Base-by-base conservation (phyloP, 2,888 invertebrate genomes). In the Phymatocera aterrima region DNA sequence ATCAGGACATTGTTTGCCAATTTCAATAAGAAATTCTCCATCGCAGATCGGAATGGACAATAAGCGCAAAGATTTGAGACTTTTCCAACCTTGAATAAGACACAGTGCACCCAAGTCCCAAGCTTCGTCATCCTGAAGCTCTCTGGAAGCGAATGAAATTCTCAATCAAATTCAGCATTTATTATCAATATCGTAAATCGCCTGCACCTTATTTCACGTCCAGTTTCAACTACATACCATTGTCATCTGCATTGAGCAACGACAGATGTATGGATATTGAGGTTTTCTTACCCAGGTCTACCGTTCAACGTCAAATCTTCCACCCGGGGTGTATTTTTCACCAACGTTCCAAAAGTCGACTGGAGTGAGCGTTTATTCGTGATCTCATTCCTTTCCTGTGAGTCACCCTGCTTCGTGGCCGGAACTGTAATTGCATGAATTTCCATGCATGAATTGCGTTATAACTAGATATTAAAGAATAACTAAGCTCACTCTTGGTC, bases 11-110 rank as follows among this genome's bases (percentile, higher is more conserved):
- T 61, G 61, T 61, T 61, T 61, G 1, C 61, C 61, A 18, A 61
- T 61, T 61, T 61, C 61, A 37, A 61, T 61, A 2, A 61, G 61
- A 10, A 61, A 61, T 61, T 61, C 61, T 37, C 61, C 61, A 21
- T 61, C 61, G 8, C n/a, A n/a, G 6, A 61, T 61, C 10, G 61
- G 61, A 34, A 61, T 34, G 10, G 31, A 31, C 34, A 61, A 34
- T 34, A 61, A 18, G 15, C 61, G 61, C 61, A 61, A 37, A n/a
- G 18, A 61, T 61, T 34, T 31, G n/a, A 61, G 37, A 37, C 34
- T 34, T 3, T 15, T 61, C 61, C 61, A 61, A 34, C 37, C 10
- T n/a, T n/a, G n/a, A 1, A 61, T 61, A 4, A 61, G 37, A 18
- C 37, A 18, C 61, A 61, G 21, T 18, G 8, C 61, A 4, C 37